phyloP scores from a whole-genome alignment of 2,797 vertebrate species.

The Alfaro cultratus region DNA sequence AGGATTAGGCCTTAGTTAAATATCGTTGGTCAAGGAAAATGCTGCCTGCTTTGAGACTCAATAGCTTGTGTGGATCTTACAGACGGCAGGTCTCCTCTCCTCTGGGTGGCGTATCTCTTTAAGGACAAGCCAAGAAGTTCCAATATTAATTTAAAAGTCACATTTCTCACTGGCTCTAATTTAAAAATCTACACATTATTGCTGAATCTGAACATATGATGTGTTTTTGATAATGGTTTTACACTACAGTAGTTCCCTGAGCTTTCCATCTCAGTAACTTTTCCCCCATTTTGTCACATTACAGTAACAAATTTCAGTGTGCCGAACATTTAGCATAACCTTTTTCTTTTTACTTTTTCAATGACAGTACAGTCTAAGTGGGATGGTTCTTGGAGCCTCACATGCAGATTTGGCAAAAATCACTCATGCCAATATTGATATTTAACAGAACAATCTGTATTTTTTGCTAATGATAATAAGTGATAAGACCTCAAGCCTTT shows the following conservation, averaged over 20 bases:
- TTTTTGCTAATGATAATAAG: background rate
- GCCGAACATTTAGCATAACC: background rate
- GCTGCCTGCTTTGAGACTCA: background rate
- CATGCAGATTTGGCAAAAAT: background rate
- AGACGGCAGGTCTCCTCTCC: background rate
- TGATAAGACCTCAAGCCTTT: background rate
- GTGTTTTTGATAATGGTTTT: background rate
- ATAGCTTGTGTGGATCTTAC: background rate
- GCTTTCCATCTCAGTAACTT: background rate
- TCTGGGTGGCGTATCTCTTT: background rate
- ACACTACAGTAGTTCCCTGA: background rate
- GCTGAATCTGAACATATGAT: background rate
- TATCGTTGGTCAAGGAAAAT: background rate
- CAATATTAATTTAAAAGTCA: background rate
- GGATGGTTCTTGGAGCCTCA: background rate
- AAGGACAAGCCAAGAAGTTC: background rate
- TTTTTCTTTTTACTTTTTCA: background rate
- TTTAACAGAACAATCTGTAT: background rate
- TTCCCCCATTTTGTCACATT: background rate
- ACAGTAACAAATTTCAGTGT: background rate
- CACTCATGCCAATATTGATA: background rate
- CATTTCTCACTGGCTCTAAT: background rate
- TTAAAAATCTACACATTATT: background rate
- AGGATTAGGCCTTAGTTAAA: background rate
- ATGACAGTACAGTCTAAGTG: background rate